These are phyloP conservation scores for Drosophila dunni DNA, from an alignment of 1,140 invertebrate species.

Conservation along the genomic window DNA sequence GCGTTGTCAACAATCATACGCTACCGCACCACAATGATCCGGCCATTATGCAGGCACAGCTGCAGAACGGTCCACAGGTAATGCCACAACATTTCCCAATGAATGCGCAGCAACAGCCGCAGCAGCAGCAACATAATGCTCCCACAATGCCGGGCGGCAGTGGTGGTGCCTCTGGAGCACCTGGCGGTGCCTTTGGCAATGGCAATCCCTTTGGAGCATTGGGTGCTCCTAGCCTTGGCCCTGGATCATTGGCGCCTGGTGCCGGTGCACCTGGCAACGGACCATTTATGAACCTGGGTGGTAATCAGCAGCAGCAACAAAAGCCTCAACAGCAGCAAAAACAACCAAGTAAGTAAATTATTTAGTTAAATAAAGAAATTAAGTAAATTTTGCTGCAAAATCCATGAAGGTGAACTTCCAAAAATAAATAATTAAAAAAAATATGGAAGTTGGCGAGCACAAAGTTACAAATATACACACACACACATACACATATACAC, in stretches of 20 bases:
- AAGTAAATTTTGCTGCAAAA: constrained; percentile 2
- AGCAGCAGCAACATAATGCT: constrained; percentile 56
- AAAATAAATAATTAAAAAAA: neutral
- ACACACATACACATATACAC: constrained; percentile 26
- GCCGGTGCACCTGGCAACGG: constrained; percentile 86
- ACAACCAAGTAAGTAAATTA: constrained; percentile 90
- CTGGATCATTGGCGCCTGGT: constrained; percentile 85
- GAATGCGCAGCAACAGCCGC: constrained; percentile 68
- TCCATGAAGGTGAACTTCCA: too few species aligned
- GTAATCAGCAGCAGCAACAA: constrained; percentile 85
- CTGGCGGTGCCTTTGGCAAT: constrained; percentile 57
- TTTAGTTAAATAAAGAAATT: too few species aligned
- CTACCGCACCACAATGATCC: constrained; percentile 94
- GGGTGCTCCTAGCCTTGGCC: constrained; percentile 68
- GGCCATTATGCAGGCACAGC: constrained; percentile 96
- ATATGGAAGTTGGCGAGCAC: neutral
- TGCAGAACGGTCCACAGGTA: constrained; percentile 86
- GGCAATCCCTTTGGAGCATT: constrained; percentile 80
- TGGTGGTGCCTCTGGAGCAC: constrained; percentile 49
- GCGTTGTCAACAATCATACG: constrained; percentile 93
- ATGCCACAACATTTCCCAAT: constrained; percentile 83
- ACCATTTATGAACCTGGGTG: constrained; percentile 85
- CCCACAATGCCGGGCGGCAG: constrained; percentile 55
- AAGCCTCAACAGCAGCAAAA: constrained; percentile 88
- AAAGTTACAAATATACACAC: constrained; percentile 8